Base-by-base conservation (phyloP, 2,888 invertebrate genomes). In the Agrochola lota region DNA sequence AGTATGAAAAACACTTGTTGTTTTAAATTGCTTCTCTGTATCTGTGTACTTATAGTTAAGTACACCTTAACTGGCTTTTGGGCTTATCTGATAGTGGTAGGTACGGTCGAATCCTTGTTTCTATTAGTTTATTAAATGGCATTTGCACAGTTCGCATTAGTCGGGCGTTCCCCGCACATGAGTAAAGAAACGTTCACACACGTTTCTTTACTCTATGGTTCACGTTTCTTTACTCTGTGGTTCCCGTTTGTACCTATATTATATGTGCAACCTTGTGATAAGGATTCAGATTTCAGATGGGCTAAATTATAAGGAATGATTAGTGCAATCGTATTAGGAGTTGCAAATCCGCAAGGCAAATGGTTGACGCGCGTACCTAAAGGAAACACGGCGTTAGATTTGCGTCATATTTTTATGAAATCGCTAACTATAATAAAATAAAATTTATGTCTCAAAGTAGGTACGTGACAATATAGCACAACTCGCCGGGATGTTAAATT, bases 21-120 rank as follows among this genome's bases (percentile, higher is more conserved):
- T 11, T 59, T 74, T 12, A 73, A 64, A 64, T 67, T 15, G 49
- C 20, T 49, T 73, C 17, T 26, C 35, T 66, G 52, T 73, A 59
- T 79, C 71, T 75, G 64, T 66, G 43, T 67, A 69, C 17, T 17
- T 35, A 7, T 23, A 64, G 20, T 26, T 60, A 23, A 43, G 35
- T 35, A 52, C 57, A 49, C 30, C 78, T 78, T 80, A 78, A 85
- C 81, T 85, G 85, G 85, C 81, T 85, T 77, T 85, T 75, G 80
- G 81, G 84, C 83, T 85, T 87, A 84, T 81, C 68, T 78, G 67
- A 80, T 78, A 78, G 79, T 81, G 60, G 55, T 52, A 77, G 43
- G 46, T 57, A 75, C 49, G 20, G 35, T 76, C n/a, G 40, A 57
- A 55, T 57, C 17, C 30, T 43, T 70, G 67, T 77, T 79, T 76